Percentiles rank a stretch among this genome's conserved stretches.
phyloP scores from a whole-genome alignment of 1,140 invertebrate species.

The Tigriopus japonicus region DNA sequence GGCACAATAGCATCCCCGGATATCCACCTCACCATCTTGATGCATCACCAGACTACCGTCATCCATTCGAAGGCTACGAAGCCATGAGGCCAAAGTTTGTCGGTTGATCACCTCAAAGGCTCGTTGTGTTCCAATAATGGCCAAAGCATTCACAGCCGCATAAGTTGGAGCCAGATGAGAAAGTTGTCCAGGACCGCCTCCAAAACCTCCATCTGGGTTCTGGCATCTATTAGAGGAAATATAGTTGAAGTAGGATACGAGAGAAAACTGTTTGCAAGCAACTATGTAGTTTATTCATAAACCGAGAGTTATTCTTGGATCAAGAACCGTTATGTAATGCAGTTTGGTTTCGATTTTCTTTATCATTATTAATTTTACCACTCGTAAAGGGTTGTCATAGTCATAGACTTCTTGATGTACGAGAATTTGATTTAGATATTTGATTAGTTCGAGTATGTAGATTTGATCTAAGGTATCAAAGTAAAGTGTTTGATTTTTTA shows the following conservation, averaged over 20 bases:
- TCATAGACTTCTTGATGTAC: too few relatives aligned
- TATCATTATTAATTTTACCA: too few relatives aligned
- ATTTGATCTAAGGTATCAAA: too few relatives aligned
- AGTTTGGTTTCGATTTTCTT: too few relatives aligned
- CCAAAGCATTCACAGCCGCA: conserved; percentile 80
- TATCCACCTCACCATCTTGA: conserved; percentile 80
- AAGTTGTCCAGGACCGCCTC: conserved; percentile 73
- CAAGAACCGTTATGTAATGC: background rate
- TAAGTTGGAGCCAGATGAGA: conserved; percentile 91
- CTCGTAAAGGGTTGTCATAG: too few relatives aligned
- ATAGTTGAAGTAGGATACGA: background rate
- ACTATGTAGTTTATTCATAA: background rate
- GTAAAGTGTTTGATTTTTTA: too few relatives aligned
- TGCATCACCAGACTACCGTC: conserved; percentile 85
- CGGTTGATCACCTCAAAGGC: conserved; percentile 69
- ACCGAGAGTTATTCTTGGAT: background rate
- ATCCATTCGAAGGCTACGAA: conserved; percentile 48
- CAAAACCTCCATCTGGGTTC: conserved; percentile 64
- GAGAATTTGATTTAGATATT: too few relatives aligned
- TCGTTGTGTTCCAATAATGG: conserved; percentile 64
- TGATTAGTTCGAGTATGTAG: too few relatives aligned
- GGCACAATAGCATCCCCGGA: conserved; percentile 88
- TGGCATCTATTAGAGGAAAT: conserved; percentile 40
- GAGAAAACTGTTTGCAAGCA: background rate
- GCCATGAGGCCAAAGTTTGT: conserved; percentile 47